Conservation (phyloP, 2,888 invertebrate species). For the Aelia acuminata region DNA sequence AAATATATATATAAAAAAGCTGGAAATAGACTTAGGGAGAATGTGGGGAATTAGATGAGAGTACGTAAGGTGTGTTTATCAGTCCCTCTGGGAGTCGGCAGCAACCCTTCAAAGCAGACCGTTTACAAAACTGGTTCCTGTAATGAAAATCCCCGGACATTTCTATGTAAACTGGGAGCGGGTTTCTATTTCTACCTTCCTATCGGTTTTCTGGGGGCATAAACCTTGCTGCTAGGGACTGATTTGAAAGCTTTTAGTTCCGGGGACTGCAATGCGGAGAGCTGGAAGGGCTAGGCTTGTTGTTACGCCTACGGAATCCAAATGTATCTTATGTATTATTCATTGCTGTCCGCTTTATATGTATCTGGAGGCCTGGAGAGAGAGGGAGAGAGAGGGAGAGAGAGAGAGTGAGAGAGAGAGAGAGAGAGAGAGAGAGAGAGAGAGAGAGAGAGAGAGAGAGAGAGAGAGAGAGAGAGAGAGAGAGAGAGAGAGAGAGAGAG, state of each 20-base stretch:
- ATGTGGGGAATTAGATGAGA: conserved; percentile 29
- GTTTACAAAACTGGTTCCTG: conserved; percentile 47
- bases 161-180: conserved; percentile 42
- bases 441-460: no score
- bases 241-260: conserved; percentile 48
- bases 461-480: no score
- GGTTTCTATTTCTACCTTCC: conserved; percentile 6
- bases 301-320: conserved; percentile 27
- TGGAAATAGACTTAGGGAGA: conserved; percentile 25
- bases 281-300: neutral
- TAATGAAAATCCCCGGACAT: conserved; percentile 30
- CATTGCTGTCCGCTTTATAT: conserved; percentile 12
- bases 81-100: neutral
- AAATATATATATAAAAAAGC: conserved; percentile 16
- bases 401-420: no score
- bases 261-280: neutral
- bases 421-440: no score
- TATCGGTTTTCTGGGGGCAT: neutral
- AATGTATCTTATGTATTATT: conserved; percentile 50
- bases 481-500: no score
- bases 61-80: conserved; percentile 24
- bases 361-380: neutral
- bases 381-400: no score
- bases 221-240: neutral
- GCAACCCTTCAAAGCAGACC: conserved; percentile 27